Conservation (phyloP, 2,888 invertebrate species). For the Spicauda simplicius region DNA sequence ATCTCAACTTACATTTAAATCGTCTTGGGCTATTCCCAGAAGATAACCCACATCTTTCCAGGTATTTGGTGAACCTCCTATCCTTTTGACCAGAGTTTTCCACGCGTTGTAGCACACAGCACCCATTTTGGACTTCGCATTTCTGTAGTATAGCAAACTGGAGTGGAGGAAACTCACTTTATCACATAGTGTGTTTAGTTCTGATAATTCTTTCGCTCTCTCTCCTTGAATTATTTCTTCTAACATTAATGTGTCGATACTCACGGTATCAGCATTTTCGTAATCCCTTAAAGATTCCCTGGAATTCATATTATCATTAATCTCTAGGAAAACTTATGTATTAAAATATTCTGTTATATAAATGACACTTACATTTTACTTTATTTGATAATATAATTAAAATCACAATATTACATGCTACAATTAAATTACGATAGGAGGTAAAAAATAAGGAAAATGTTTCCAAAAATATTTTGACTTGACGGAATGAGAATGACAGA, state of each 20-base stretch:
- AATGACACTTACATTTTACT: neutral
- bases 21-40: constrained; percentile 65
- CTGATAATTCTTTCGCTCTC: constrained; percentile 64
- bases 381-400: neutral
- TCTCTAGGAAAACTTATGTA: neutral
- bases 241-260: constrained; percentile 69
- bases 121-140: constrained; percentile 68
- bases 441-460: constrained; percentile 12
- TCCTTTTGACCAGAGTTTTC: constrained; percentile 67
- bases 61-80: constrained; percentile 71
- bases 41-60: constrained; percentile 73
- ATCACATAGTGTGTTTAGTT: constrained; percentile 64
- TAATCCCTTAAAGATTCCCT: constrained; percentile 63
- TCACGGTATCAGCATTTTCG: constrained; percentile 67
- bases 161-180: constrained; percentile 72
- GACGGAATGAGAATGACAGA: neutral
- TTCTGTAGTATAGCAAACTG: constrained; percentile 71
- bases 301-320: constrained; percentile 45
- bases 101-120: constrained; percentile 70
- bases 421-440: too few species aligned
- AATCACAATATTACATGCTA: too few species aligned
- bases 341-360: neutral
- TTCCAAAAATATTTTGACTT: constrained; percentile 6
- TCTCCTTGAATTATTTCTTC: constrained; percentile 67
- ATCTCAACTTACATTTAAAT: constrained; percentile 68